Evolutionary conservation across 2,888 invertebrate genomes (phyloP).

Genomic region (Cremastinae sp.): DNA sequence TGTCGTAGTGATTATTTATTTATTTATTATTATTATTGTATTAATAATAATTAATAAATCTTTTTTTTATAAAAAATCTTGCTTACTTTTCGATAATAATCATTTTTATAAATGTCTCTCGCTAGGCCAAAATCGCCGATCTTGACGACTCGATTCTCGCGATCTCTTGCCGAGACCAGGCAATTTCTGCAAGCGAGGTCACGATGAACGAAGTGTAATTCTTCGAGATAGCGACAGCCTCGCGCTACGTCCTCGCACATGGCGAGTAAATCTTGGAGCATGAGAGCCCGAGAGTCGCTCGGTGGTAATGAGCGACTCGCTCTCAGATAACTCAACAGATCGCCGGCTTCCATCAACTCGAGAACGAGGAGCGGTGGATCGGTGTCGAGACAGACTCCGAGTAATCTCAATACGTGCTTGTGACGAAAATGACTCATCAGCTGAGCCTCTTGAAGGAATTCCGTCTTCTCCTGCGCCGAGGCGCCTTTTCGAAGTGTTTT

Average conservation of each 20-base stretch:
- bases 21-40: no score
- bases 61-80: no score
- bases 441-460: constrained; percentile 97
- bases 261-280: constrained; percentile 90
- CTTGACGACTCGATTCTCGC: constrained; percentile 90
- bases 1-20: no score
- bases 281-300: constrained; percentile 84
- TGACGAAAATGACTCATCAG: constrained; percentile 99
- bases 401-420: constrained; percentile 94
- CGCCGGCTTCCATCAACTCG: constrained; percentile 99
- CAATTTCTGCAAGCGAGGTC: constrained; percentile 98
- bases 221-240: constrained; percentile 97
- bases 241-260: constrained; percentile 98
- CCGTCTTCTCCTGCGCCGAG: constrained; percentile 92
- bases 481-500: constrained; percentile 97
- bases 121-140: constrained; percentile 99
- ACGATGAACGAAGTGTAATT: constrained; percentile 98
- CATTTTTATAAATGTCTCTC: constrained; percentile 97
- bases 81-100: constrained; percentile 97
- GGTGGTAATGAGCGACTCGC: constrained; percentile 88
- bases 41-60: no score
- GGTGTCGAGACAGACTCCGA: constrained; percentile 96
- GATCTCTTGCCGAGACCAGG: constrained; percentile 88
- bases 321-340: constrained; percentile 93
- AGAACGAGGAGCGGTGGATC: constrained; percentile 96